Evolutionary conservation across 2,888 invertebrate species (phyloP).

Genomic region (Volucella inanis): DNA sequence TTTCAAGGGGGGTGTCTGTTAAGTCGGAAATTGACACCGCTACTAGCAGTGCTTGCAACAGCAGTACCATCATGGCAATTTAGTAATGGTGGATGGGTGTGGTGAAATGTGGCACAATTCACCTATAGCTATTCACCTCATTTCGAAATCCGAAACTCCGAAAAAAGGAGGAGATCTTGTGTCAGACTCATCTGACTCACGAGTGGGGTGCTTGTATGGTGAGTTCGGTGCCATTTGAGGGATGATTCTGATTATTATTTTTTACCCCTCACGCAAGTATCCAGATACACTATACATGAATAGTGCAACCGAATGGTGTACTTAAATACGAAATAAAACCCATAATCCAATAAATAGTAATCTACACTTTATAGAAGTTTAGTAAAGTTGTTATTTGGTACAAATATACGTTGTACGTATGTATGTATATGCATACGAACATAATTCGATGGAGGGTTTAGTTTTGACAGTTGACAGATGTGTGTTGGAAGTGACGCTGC

Average conservation of each 20-base stretch:
- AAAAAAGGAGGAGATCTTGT: constrained; percentile 23
- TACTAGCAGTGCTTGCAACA: too few relatives aligned
- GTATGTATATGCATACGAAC: too few relatives aligned
- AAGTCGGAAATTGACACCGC: not conserved
- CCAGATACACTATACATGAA: too few relatives aligned
- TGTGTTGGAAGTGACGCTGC: not conserved
- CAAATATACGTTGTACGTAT: too few relatives aligned
- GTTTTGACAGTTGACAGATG: constrained; percentile 25
- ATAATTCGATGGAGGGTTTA: constrained; percentile 38
- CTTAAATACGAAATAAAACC: constrained; percentile 67
- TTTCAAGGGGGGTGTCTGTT: too few relatives aligned
- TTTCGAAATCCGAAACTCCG: constrained; percentile 46
- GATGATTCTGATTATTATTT: constrained; percentile 59
- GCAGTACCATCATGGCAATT: too few relatives aligned
- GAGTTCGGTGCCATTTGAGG: constrained; percentile 42
- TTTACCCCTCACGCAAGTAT: constrained; percentile 29
- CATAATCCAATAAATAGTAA: constrained; percentile 72
- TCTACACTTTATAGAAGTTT: constrained; percentile 57
- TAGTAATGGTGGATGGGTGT: constrained; percentile 1
- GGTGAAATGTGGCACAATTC: constrained; percentile 38
- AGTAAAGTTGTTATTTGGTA: constrained; percentile 39
- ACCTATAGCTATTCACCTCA: constrained; percentile 35
- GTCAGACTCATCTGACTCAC: too few relatives aligned
- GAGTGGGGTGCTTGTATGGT: constrained; percentile 13
- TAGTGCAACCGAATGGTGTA: constrained; percentile 21